Evolutionary conservation across 2,113 vertebrate genomes (phyloP), one percentile per base, ranked within the genome.

Genomic region (Laticauda colubrina): DNA sequence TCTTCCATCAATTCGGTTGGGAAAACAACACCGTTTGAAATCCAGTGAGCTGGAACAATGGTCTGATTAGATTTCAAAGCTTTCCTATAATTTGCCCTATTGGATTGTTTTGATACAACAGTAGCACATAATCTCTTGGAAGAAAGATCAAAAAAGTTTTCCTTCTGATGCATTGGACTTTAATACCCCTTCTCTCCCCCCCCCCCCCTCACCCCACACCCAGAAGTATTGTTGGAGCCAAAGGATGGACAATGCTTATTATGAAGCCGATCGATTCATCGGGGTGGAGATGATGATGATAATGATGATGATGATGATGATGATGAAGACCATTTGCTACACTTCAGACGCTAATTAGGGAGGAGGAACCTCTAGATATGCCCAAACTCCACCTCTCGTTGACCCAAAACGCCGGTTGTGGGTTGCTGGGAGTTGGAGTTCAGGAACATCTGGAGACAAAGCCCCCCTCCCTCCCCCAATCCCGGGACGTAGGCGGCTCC

Each of bases 111-210:
- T 24, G 57, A 26, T 59, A 24, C 1, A 59, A 59, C 23, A 59
- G 23, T 15, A 48, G 20, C 54, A 29, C 4, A 23, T 11, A 10
- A 34, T n/a, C 12, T 11, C 55, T 8, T 14, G 88, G 54, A 59
- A 39, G 9, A 56, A 39, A 20, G 54, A 55, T 21, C 11, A n/a
- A 26, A 61, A 64, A 29, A 14, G 5, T 20, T 20, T 81, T 11
- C 26, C 10, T 81, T 34, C 75, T 43, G 34, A 39, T 81, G 75
- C 75, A 21, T 9, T 9, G 34, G 34, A 81, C 75, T 81, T 81
- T 39, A 81, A 39, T 39, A 39, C 6, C 1, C 6, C 34, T 18
- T 5, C 64, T 0, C 14, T 0, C 0, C 15, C 4, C n/a, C 0
- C n/a, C 2, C n/a, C 15, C 3, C 4, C 4, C 64, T 0, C n/a